Conservation (phyloP, 2,888 invertebrate genomes). For the Chamaedrilus cognettii region DNA sequence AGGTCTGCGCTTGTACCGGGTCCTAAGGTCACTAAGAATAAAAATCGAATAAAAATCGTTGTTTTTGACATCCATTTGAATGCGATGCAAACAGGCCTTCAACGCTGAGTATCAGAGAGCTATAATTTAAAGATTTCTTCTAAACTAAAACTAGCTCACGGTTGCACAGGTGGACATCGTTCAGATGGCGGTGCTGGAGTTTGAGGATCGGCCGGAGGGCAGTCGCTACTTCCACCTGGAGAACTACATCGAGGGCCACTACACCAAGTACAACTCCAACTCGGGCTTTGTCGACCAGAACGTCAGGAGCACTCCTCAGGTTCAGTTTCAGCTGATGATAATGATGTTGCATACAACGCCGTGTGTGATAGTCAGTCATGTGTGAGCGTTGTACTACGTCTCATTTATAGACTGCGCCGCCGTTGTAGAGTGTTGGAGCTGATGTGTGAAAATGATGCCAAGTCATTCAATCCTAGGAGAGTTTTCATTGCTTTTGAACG, state of each 20-base stretch:
- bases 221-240: slow-evolving; percentile 63
- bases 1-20: too few relatives aligned
- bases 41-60: too few relatives aligned
- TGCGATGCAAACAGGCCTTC: too few relatives aligned
- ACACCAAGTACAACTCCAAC: slow-evolving; percentile 67
- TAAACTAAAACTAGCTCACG: neutral
- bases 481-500: too few relatives aligned
- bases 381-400: neutral
- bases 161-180: slow-evolving; percentile 63
- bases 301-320: slow-evolving; percentile 63
- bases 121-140: too few relatives aligned
- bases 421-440: too few relatives aligned
- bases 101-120: too few relatives aligned
- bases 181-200: slow-evolving; percentile 65
- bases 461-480: too few relatives aligned
- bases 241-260: slow-evolving; percentile 66
- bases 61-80: too few relatives aligned
- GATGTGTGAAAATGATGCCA: too few relatives aligned
- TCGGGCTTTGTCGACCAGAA: slow-evolving; percentile 64
- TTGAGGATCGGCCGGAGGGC: slow-evolving; percentile 59
- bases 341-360: neutral
- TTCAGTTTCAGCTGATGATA: slow-evolving; percentile 32
- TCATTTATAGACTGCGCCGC: neutral
- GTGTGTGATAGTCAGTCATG: neutral
- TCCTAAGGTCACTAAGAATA: too few relatives aligned